Percentiles rank a stretch among this genome's conserved stretches.
phyloP scores from a whole-genome alignment of 1,140 invertebrate species.

The Lineus longissimus region DNA sequence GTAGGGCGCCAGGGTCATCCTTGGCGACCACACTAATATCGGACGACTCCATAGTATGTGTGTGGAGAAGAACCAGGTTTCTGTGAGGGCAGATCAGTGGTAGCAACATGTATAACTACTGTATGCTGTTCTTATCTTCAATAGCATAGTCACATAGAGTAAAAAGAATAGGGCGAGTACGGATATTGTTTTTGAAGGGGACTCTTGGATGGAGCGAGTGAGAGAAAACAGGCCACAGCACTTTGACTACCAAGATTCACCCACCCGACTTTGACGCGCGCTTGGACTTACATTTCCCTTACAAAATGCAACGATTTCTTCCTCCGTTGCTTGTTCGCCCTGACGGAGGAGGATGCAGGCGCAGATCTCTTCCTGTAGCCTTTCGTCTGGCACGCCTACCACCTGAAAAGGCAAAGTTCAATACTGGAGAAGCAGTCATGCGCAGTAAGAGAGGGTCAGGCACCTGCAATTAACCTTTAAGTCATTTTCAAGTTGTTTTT shows the following conservation, averaged over 20 bases:
- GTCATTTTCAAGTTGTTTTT: too few species aligned
- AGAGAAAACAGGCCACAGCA: neutral
- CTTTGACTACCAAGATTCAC: neutral
- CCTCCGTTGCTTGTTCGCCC: conserved; percentile 54
- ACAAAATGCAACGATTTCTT: conserved; percentile 67
- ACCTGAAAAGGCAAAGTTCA: conserved; percentile 42
- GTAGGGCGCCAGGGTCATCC: too few species aligned
- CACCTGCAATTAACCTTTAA: too few species aligned
- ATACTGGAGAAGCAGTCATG: too few species aligned
- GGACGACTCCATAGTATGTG: neutral
- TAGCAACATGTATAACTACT: neutral
- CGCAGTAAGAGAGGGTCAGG: too few species aligned
- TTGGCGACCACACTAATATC: neutral
- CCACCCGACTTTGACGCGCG: neutral
- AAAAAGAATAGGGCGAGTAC: neutral
- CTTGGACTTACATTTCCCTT: conserved; percentile 62
- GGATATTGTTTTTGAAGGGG: neutral
- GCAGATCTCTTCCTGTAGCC: conserved; percentile 82
- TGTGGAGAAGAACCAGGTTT: neutral
- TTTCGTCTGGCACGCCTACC: conserved; percentile 73
- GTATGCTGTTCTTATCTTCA: neutral
- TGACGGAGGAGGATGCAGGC: conserved; percentile 67
- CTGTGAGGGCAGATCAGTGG: neutral
- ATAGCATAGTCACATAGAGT: neutral
- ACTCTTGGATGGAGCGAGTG: neutral